Base-by-base conservation (phyloP, 2,113 vertebrate genomes). In the Percina caprodes region DNA sequence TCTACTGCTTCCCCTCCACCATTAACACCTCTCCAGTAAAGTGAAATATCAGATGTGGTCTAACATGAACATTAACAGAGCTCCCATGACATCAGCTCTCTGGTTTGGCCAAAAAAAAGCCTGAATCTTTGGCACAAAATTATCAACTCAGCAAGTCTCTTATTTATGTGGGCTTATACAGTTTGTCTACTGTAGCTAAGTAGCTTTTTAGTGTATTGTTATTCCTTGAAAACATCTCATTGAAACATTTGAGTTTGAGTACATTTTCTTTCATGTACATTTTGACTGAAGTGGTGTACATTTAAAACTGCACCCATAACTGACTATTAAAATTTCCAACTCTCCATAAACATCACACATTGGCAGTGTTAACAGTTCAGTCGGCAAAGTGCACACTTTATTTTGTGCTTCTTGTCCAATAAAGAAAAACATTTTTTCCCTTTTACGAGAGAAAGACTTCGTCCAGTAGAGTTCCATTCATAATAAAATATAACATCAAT, bases 51-150 rank as follows among this genome's bases (percentile, higher is more conserved):
- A 89, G 90, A 89, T 91, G 86, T 71, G 62, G 73, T 21, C 63
- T 16, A 68, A 87, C 68, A 75, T 63, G 82, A 83, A 77, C 85
- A 72, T 71, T 77, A 67, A 70, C 51, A 35, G 65, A 51, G 82
- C 90, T 91, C 92, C 88, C 91, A 90, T 92, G 92, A 94, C 84
- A 86, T 92, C 87, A 93, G 80, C 61, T 30, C 69, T 35, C 5
- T n/a, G 61, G 85, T 90, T 86, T 51, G 84, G 91, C 87, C 89
- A 88, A 83, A 92, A 39, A 74, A 86, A 67, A 30, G 4, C 13
- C 56, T 60, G 33, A 80, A 77, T 61, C 79, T 90, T 62, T 90
- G 88, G 86, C 90, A 88, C 75, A 80, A 82, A 80, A 85, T 54
- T 71, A 51, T 73, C 59, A 16, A 62, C 63, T 65, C 65, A 19